Conservation (phyloP, 2,888 invertebrate species). For the Graphium colonna region DNA sequence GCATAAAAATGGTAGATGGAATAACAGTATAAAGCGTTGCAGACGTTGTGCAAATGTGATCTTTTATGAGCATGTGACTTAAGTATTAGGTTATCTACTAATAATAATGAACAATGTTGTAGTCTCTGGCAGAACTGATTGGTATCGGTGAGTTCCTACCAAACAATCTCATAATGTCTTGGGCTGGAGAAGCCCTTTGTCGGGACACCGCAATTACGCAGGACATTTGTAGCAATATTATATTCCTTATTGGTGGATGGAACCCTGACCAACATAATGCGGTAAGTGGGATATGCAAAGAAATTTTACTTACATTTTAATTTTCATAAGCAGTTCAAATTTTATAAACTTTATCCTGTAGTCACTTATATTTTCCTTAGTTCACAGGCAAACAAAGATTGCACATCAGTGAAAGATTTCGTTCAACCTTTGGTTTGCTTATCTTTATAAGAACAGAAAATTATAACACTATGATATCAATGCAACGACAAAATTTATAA, state of each 20-base stretch:
- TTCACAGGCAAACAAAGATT: too few relatives aligned
- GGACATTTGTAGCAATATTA: constrained; percentile 78
- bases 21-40: too few relatives aligned
- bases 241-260: constrained; percentile 83
- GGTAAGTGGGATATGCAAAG: constrained; percentile 54
- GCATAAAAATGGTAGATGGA: constrained; percentile 72
- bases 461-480: too few relatives aligned
- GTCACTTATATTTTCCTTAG: too few relatives aligned
- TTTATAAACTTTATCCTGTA: background rate
- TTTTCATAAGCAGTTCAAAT: background rate
- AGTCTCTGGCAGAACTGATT: constrained; percentile 62
- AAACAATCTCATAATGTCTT: constrained; percentile 66
- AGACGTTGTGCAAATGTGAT: too few relatives aligned
- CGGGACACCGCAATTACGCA: constrained; percentile 71
- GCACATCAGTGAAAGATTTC: too few relatives aligned
- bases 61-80: too few relatives aligned
- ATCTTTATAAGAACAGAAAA: too few relatives aligned
- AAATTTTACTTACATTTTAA: background rate
- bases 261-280: constrained; percentile 76
- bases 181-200: constrained; percentile 76
- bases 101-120: constrained; percentile 68
- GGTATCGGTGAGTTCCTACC: constrained; percentile 84
- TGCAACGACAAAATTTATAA: too few relatives aligned
- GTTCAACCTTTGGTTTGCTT: too few relatives aligned
- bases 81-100: constrained; percentile 82